Evolutionary conservation across 2,888 invertebrate species (phyloP), one percentile per base, ranked within the genome.

Genomic region (Synanthedon andrenaeformis): DNA sequence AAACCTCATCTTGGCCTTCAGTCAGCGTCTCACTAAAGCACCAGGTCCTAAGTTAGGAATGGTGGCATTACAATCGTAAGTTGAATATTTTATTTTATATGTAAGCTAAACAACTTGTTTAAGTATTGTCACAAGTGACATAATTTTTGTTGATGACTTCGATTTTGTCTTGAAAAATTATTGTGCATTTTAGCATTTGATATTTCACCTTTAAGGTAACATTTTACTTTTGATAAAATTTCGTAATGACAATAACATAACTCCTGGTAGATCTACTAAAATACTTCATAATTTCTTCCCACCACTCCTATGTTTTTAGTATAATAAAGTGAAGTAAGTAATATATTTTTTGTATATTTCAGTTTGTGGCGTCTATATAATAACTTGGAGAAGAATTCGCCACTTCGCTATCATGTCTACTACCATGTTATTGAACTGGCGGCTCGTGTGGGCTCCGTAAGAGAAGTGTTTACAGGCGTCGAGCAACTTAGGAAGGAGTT

Each of bases 351-450:
- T 35, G 10, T 35, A 35, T 35, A 35, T 88, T 90, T 53, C 72
- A 96, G 96, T 53, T 84, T 98, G 59, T 96, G 96, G 92, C 91
- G 98, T 56, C 82, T 99, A 53, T 98, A 97, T 75, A 96, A 97
- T 81, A 97, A 97, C 51, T 84, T 98, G 62, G 95, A 95, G 65
- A 92, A 93, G 58, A 90, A 92, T 61, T 95, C 95, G 1, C 92
- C 94, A 0, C 91, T 96, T 77, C 91, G 97, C 49, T 98, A 97
- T 79, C 95, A 96, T 72, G 96, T 98, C 12, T 98, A 98, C 79
- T 96, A 95, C 71, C 94, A 96, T 70, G 90, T 98, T 65, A 92
- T 98, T 19, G 93, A 95, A 80, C 91, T 98, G 54, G 96, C 97
- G 0, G 94, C 94, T 49, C 93, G 95, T 62, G 94, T 95, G 28